Evolutionary conservation across 2,888 invertebrate species (phyloP).

Genomic region (Chymomyza procnemis): DNA sequence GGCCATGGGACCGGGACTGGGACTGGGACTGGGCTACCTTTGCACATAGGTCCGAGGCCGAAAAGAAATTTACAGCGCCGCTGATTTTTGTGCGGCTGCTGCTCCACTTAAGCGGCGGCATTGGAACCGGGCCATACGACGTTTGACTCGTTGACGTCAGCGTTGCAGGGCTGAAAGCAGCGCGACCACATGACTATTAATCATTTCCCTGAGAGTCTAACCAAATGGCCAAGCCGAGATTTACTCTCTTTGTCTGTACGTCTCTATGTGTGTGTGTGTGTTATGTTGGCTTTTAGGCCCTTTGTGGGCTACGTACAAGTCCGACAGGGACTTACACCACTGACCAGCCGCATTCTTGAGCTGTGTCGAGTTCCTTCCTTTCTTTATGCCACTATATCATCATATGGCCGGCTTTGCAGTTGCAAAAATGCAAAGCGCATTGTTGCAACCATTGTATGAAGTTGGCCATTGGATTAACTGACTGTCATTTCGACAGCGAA

Average conservation of each 20-base stretch:
- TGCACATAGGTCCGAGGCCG: slow-evolving; percentile 12
- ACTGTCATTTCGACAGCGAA: neutral
- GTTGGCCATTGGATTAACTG: neutral
- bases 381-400: slow-evolving; percentile 65
- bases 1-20: slow-evolving; percentile 27
- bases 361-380: slow-evolving; percentile 22
- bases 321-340: neutral
- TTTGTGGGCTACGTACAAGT: slow-evolving; percentile 30
- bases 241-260: slow-evolving; percentile 42
- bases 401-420: slow-evolving; percentile 27
- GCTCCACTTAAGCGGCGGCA: slow-evolving; percentile 54
- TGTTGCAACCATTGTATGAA: neutral
- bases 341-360: neutral
- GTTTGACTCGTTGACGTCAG: neutral
- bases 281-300: neutral
- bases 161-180: neutral
- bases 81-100: slow-evolving; percentile 19
- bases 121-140: neutral
- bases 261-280: slow-evolving; percentile 36
- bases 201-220: slow-evolving; percentile 1
- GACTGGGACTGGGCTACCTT: slow-evolving; percentile 12
- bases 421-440: neutral
- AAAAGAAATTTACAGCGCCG: neutral
- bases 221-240: slow-evolving; percentile 18
- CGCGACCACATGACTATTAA: slow-evolving; percentile 5